phyloP scores from a whole-genome alignment of 1,140 invertebrate genomes.

The Bombus pascuorum region DNA sequence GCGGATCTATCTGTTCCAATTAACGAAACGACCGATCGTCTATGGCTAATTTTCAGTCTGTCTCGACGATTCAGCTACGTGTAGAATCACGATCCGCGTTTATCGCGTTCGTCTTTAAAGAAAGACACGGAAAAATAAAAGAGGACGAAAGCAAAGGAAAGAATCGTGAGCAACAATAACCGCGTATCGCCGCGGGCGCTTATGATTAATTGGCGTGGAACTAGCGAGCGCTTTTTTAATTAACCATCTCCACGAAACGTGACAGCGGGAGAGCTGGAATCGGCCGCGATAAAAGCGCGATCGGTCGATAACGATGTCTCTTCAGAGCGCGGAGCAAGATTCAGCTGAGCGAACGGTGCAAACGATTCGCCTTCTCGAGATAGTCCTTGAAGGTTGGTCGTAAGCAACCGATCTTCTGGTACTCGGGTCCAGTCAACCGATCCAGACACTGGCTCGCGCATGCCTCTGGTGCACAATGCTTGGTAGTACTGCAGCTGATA shows the following conservation, averaged over 20 bases:
- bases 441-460: constrained; percentile 68
- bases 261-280: constrained; percentile 48
- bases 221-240: constrained; percentile 24
- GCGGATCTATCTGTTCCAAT: constrained; percentile 18
- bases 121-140: background rate
- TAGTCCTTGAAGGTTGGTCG: constrained; percentile 62
- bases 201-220: constrained; percentile 28
- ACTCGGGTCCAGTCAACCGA: constrained; percentile 60
- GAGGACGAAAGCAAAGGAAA: background rate
- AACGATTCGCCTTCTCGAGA: constrained; percentile 61
- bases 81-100: background rate
- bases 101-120: background rate
- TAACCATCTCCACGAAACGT: constrained; percentile 19
- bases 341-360: constrained; percentile 60
- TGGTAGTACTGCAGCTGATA: constrained; percentile 78
- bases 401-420: constrained; percentile 69
- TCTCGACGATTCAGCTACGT: background rate
- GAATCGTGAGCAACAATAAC: background rate
- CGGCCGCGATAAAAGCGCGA: constrained; percentile 56
- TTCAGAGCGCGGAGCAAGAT: constrained; percentile 30
- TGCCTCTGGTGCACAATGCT: constrained; percentile 76
- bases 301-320: constrained; percentile 66
- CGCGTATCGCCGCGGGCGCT: background rate
- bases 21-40: constrained; percentile 32
- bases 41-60: background rate